phyloP scores from a whole-genome alignment of 2,888 invertebrate genomes.

The Tillus elongatus region DNA sequence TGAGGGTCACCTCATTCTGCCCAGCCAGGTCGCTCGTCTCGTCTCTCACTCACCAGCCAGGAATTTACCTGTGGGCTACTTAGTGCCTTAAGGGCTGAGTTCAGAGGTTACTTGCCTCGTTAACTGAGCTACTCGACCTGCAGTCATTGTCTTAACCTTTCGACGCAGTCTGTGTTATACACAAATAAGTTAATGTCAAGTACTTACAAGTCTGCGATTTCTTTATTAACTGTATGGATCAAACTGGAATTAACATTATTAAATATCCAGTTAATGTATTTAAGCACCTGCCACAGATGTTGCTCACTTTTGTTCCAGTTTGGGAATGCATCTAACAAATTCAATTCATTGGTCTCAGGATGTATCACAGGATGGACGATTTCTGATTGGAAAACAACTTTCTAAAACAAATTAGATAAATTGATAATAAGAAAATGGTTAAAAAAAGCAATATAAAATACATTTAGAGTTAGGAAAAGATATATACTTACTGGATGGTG shows the following conservation, averaged over 20 bases:
- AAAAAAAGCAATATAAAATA: background rate
- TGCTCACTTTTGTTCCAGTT: conserved; percentile 77
- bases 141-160: too few species aligned
- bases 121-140: too few species aligned
- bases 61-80: too few species aligned
- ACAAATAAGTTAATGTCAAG: too few species aligned
- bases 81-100: too few species aligned
- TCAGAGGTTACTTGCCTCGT: too few species aligned
- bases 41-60: too few species aligned
- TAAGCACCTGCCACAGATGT: conserved; percentile 83
- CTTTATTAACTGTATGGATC: conserved; percentile 60
- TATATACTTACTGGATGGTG: conserved; percentile 65
- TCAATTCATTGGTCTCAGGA: conserved; percentile 65
- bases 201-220: conserved; percentile 61
- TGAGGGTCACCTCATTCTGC: too few species aligned
- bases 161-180: too few species aligned
- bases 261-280: conserved; percentile 75
- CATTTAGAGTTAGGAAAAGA: background rate
- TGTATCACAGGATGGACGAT: conserved; percentile 83
- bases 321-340: conserved; percentile 70
- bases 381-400: conserved; percentile 71
- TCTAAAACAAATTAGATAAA: conserved; percentile 46
- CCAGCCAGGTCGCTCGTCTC: too few species aligned
- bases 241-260: conserved; percentile 61
- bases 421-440: conserved; percentile 8